These are phyloP conservation scores for Etheostoma perlongum DNA, from an alignment of 2,797 vertebrate genomes.

Conservation along the genomic window DNA sequence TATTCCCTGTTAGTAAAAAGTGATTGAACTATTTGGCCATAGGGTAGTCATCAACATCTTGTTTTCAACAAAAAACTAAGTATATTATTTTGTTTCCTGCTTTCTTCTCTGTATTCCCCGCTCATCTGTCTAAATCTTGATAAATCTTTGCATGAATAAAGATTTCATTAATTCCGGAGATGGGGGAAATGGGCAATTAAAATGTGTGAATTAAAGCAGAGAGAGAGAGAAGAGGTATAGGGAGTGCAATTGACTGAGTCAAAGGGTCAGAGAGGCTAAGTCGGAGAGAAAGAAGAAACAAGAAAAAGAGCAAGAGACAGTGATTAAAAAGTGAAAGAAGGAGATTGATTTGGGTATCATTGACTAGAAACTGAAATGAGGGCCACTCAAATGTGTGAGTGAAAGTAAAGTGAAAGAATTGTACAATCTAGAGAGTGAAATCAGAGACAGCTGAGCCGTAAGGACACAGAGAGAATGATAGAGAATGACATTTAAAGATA, in stretches of 20 bases:
- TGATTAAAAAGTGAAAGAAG: slow-evolving; percentile 71
- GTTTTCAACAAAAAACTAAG: slow-evolving; percentile 42
- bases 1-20: slow-evolving; percentile 46
- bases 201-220: slow-evolving; percentile 64
- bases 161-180: slow-evolving; percentile 68
- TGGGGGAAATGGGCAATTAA: slow-evolving; percentile 68
- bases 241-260: slow-evolving; percentile 57
- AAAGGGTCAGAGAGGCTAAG: slow-evolving; percentile 64
- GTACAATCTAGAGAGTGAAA: slow-evolving; percentile 14
- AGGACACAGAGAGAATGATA: slow-evolving; percentile 2
- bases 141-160: slow-evolving; percentile 58
- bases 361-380: slow-evolving; percentile 53
- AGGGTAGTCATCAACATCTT: slow-evolving; percentile 59
- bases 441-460: slow-evolving; percentile 1
- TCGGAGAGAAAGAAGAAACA: slow-evolving; percentile 61
- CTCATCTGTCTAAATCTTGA: slow-evolving; percentile 47
- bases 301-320: slow-evolving; percentile 46
- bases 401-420: slow-evolving; percentile 30
- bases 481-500: slow-evolving; percentile 32
- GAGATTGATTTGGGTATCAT: slow-evolving; percentile 54
- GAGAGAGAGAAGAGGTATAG: slow-evolving; percentile 25
- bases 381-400: slow-evolving; percentile 52
- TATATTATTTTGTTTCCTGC: slow-evolving; percentile 25
- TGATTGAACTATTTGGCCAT: slow-evolving; percentile 61
- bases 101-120: slow-evolving; percentile 22